These are phyloP conservation scores for Sthenelais limicola DNA, from an alignment of 2,888 invertebrate genomes.

Conservation along the genomic window DNA sequence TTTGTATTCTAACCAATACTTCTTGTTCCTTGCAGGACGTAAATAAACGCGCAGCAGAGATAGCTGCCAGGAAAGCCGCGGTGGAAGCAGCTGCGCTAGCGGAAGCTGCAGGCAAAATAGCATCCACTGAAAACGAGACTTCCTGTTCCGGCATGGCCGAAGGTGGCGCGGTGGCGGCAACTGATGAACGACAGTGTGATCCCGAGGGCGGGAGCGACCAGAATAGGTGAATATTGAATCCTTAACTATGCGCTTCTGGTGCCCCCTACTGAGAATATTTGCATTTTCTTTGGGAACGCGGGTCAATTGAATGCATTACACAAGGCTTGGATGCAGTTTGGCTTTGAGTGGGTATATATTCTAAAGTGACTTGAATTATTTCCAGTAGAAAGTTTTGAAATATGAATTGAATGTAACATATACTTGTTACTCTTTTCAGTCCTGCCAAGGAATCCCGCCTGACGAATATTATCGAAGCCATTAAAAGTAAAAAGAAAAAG, in stretches of 20 bases:
- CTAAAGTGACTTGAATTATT: too few relatives aligned
- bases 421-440: too few relatives aligned
- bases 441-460: conserved; percentile 23
- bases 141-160: conserved; percentile 26
- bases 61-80: conserved; percentile 25
- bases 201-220: conserved; percentile 19
- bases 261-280: too few relatives aligned
- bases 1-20: too few relatives aligned
- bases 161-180: background rate
- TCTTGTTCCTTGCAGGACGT: conserved; percentile 29
- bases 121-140: background rate
- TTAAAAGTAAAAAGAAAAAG: conserved; percentile 34
- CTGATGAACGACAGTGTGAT: conserved; percentile 9
- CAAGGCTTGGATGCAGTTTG: too few relatives aligned
- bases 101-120: background rate
- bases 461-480: conserved; percentile 30
- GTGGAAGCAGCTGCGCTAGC: conserved; percentile 13
- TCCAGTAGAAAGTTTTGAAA: too few relatives aligned
- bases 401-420: too few relatives aligned
- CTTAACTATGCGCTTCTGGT: too few relatives aligned
- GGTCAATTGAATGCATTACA: too few relatives aligned
- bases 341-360: too few relatives aligned
- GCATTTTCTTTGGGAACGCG: too few relatives aligned
- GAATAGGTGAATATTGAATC: conserved; percentile 24
- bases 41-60: conserved; percentile 28